Conservation (phyloP, 2,113 vertebrate genomes). For the Camelus dromedarius region DNA sequence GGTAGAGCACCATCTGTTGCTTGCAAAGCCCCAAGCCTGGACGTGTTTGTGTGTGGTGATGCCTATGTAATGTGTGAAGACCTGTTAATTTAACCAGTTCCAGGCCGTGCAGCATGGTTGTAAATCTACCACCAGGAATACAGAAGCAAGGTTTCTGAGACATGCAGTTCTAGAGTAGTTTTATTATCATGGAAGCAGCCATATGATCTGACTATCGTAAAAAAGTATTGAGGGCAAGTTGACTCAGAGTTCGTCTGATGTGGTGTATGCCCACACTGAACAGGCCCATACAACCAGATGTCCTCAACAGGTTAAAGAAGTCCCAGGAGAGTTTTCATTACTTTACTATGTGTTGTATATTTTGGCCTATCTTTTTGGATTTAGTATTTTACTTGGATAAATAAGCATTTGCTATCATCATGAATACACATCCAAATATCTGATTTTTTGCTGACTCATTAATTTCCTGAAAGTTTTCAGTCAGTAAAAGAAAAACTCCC, state of each 20-base stretch:
- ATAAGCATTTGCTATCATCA: not conserved
- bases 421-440: not conserved
- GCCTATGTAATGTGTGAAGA: not conserved
- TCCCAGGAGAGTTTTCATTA: not conserved
- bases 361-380: not conserved
- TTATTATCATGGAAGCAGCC: not conserved
- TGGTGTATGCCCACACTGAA: not conserved
- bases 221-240: not conserved
- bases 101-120: not conserved
- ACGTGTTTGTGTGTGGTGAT: not conserved
- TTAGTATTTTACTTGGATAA: not conserved
- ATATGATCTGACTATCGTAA: not conserved
- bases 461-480: not conserved
- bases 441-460: not conserved
- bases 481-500: not conserved
- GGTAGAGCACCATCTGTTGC: not conserved
- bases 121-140: not conserved
- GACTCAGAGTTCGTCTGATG: not conserved
- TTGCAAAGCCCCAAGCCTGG: not conserved
- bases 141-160: not conserved
- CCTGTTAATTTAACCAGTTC: not conserved
- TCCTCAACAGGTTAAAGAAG: not conserved
- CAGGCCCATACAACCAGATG: not conserved
- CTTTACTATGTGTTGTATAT: not conserved
- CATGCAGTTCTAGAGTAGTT: not conserved